Percentiles rank a stretch among this genome's conserved stretches.
Conservation (phyloP, 2,888 invertebrate species). For the Plebejus argus region DNA sequence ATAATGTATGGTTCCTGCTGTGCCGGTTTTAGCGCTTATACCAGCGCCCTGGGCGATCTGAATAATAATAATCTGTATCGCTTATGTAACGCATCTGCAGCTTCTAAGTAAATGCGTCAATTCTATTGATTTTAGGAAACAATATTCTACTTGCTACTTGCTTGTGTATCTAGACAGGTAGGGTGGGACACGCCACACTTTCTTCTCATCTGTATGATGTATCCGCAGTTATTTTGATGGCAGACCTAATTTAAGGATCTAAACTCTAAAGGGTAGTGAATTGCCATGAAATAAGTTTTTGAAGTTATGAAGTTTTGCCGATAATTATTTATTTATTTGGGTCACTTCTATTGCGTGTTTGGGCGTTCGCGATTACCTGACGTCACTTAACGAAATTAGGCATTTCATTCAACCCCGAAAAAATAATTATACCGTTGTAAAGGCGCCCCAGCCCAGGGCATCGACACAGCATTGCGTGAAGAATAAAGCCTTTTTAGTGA, state of each 20-base stretch:
- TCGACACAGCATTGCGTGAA: constrained; percentile 7
- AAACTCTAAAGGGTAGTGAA: background rate
- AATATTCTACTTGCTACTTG: too few relatives aligned
- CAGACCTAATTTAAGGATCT: too few relatives aligned
- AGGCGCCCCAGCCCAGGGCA: background rate
- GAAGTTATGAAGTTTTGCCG: background rate
- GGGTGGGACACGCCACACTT: background rate
- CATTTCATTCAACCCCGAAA: constrained; percentile 5
- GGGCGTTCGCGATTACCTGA: background rate
- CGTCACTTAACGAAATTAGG: constrained; percentile 19
- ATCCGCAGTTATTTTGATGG: background rate
- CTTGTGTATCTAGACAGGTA: too few relatives aligned
- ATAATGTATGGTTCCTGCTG: too few relatives aligned
- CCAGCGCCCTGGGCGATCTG: too few relatives aligned
- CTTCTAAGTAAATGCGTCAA: too few relatives aligned
- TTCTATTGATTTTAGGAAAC: too few relatives aligned
- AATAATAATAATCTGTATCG: too few relatives aligned
- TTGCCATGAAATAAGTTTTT: background rate
- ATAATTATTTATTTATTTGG: background rate
- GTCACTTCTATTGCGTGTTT: constrained; percentile 5
- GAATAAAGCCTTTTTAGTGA: background rate
- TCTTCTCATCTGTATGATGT: too few relatives aligned
- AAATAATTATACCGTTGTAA: background rate
- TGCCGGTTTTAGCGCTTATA: too few relatives aligned
- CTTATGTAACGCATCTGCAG: background rate